phyloP scores from a whole-genome alignment of 1,140 invertebrate species.

The Triops longicaudatus region DNA sequence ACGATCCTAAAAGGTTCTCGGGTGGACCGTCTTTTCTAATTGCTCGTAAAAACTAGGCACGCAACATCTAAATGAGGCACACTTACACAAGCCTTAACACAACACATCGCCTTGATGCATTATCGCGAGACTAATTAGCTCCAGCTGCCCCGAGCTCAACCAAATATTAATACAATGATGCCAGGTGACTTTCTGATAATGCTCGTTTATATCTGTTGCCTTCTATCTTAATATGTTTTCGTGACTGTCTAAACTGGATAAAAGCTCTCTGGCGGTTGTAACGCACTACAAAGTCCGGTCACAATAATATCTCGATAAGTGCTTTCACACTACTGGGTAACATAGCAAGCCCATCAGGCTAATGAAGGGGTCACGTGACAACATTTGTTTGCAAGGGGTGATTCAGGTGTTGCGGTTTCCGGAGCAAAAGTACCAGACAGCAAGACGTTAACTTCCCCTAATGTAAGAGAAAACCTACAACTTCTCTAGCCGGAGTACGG shows the following conservation, averaged over 20 bases:
- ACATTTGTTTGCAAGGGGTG: not conserved
- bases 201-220: not conserved
- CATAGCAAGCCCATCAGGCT: not conserved
- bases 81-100: not conserved
- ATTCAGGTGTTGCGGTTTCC: not conserved
- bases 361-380: constrained; percentile 11
- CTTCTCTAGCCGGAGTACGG: not conserved
- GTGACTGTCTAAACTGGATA: not conserved
- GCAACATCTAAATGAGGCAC: constrained; percentile 5
- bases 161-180: not conserved
- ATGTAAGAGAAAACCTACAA: not conserved
- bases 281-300: not conserved
- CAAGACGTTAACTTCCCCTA: not conserved
- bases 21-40: not conserved
- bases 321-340: constrained; percentile 8
- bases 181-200: not conserved
- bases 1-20: not conserved
- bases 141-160: not conserved
- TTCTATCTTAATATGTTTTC: not conserved
- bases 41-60: not conserved
- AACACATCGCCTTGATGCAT: not conserved
- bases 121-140: not conserved
- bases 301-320: not conserved
- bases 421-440: not conserved
- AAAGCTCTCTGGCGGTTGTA: not conserved